Conservation (phyloP, 2,113 vertebrate species). For the Antigone vipio region DNA sequence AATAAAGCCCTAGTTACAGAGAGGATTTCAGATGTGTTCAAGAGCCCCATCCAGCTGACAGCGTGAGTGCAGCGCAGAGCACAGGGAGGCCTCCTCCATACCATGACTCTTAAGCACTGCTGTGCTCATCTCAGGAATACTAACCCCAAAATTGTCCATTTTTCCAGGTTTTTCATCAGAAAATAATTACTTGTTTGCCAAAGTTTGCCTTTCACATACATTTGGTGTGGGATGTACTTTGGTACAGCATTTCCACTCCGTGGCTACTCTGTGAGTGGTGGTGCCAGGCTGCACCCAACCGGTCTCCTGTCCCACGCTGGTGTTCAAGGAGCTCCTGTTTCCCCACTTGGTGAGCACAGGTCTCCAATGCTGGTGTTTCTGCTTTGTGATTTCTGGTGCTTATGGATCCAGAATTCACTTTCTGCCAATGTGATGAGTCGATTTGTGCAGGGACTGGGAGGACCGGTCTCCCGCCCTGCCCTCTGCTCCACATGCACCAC, state of each 20-base stretch:
- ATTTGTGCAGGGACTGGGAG: not conserved
- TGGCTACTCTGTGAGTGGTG: not conserved
- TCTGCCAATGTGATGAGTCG: not conserved
- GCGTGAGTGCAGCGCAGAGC: not conserved
- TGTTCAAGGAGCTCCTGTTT: accelerated
- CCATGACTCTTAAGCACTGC: not conserved
- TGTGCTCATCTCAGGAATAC: not conserved
- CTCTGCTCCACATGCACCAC: not conserved
- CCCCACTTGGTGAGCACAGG: not conserved
- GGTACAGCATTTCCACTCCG: not conserved
- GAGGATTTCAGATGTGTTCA: not conserved
- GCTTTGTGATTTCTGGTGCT: not conserved
- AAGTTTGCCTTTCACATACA: not conserved
- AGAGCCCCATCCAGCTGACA: not conserved
- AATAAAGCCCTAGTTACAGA: not conserved
- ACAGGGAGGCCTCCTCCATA: not conserved
- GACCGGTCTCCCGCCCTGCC: not conserved
- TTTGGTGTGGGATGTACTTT: not conserved
- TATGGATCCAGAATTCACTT: not conserved
- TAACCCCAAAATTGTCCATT: not conserved
- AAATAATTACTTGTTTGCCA: not conserved
- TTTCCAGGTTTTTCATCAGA: not conserved
- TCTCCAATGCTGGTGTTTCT: accelerated
- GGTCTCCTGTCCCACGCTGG: not conserved
- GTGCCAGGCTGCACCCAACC: accelerated